Evolutionary conservation across 2,888 invertebrate species (phyloP).

Genomic region (Cataglyphis livida): DNA sequence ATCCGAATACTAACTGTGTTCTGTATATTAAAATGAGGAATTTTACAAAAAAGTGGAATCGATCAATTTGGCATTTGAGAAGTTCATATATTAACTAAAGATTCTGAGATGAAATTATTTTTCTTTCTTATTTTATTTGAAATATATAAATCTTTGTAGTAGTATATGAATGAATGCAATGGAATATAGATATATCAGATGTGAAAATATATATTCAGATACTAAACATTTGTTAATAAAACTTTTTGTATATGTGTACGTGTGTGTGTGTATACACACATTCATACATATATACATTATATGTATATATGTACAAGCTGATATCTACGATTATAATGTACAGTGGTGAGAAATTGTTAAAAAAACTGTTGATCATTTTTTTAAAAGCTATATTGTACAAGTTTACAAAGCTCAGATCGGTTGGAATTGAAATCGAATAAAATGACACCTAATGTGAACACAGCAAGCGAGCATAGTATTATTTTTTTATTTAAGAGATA

Average conservation of each 20-base stretch:
- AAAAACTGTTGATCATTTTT: conserved; percentile 60
- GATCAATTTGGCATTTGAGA: neutral
- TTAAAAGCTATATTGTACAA: conserved; percentile 61
- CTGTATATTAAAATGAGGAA: neutral
- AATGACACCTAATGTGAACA: neutral
- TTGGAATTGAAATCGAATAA: conserved; percentile 12
- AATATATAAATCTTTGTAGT: neutral
- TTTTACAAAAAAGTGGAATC: neutral
- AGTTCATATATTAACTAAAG: neutral
- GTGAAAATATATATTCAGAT: conserved; percentile 4
- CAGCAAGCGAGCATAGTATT: neutral
- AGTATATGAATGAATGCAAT: neutral
- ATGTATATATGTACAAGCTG: conserved; percentile 65
- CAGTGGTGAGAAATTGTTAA: conserved; percentile 44
- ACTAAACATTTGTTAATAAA: conserved; percentile 9
- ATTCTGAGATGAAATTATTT: neutral
- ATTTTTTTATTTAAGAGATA: conserved; percentile 9
- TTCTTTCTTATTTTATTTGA: neutral
- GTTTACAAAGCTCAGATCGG: conserved; percentile 12
- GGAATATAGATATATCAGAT: neutral
- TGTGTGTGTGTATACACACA: conserved; percentile 58
- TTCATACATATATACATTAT: conserved; percentile 14
- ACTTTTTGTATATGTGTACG: conserved; percentile 30
- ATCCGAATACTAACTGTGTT: neutral
- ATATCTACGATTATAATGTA: conserved; percentile 61